These are phyloP conservation scores for Pangasianodon gigas DNA, from an alignment of 2,113 vertebrate genomes.

Conservation along the genomic window DNA sequence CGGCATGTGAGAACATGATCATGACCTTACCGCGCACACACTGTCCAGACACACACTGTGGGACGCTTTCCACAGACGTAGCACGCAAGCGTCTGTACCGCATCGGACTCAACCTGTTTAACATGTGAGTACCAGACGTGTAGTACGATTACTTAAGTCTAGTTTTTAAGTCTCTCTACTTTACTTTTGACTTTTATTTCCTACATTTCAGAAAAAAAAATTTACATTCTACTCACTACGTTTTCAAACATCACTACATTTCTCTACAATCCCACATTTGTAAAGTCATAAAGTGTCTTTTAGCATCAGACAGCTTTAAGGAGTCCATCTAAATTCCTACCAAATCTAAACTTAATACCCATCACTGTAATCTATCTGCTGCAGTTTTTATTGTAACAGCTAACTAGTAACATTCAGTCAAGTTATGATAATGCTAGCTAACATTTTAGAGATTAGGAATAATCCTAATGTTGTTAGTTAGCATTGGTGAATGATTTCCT, in stretches of 20 bases:
- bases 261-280: background rate
- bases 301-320: background rate
- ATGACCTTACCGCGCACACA: slow-evolving; percentile 92
- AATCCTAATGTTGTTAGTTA: background rate
- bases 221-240: background rate
- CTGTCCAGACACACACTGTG: slow-evolving; percentile 93
- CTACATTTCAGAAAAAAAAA: background rate
- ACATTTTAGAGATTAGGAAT: background rate
- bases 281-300: background rate
- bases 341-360: background rate
- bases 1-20: slow-evolving; percentile 89
- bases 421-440: background rate
- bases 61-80: slow-evolving; percentile 92
- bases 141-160: background rate
- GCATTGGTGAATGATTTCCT: background rate
- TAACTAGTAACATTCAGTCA: background rate
- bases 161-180: background rate
- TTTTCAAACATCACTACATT: background rate
- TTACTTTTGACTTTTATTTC: background rate
- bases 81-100: slow-evolving; percentile 96
- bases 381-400: background rate
- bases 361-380: background rate
- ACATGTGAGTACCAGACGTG: slow-evolving; percentile 83
- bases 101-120: slow-evolving; percentile 98
- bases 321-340: background rate